Evolutionary conservation across 2,888 invertebrate species (phyloP).

Genomic region (Emmelina monodactyla): DNA sequence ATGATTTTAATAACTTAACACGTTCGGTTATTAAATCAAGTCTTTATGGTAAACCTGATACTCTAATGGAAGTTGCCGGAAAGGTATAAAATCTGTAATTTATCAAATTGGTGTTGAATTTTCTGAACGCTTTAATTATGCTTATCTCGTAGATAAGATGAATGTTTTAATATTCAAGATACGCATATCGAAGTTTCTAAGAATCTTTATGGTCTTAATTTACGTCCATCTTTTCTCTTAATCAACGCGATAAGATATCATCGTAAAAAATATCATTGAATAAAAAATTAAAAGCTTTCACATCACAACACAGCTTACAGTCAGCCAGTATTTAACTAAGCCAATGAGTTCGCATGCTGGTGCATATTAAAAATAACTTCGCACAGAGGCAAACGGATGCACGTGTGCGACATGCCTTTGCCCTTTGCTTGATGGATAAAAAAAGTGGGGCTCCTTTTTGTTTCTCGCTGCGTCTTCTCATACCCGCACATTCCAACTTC

Average conservation of each 20-base stretch:
- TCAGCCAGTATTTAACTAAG: no score
- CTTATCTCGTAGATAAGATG: neutral
- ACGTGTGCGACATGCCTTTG: constrained; percentile 49
- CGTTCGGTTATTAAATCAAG: constrained; percentile 38
- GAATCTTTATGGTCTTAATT: no score
- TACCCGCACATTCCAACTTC: constrained; percentile 20
- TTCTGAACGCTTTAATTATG: neutral
- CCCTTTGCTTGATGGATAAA: constrained; percentile 25
- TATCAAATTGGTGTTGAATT: constrained; percentile 1
- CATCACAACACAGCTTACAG: no score
- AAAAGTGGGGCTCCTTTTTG: constrained; percentile 24
- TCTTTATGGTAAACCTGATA: constrained; percentile 17
- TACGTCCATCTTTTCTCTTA: no score
- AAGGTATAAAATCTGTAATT: neutral
- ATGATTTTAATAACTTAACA: constrained; percentile 45
- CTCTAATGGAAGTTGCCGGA: neutral
- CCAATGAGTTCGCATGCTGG: constrained; percentile 12
- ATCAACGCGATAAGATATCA: no score
- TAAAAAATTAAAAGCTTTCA: no score
- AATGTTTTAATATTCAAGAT: no score
- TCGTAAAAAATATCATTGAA: no score
- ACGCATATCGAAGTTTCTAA: no score
- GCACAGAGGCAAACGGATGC: constrained; percentile 55
- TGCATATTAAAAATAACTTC: constrained; percentile 46
- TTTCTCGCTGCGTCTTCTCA: constrained; percentile 25